A percentile compares a stretch with the other conserved stretches of the same genome.
These are phyloP conservation scores for Psittacula echo DNA, from an alignment of 2,797 vertebrate species.

Conservation along the genomic window DNA sequence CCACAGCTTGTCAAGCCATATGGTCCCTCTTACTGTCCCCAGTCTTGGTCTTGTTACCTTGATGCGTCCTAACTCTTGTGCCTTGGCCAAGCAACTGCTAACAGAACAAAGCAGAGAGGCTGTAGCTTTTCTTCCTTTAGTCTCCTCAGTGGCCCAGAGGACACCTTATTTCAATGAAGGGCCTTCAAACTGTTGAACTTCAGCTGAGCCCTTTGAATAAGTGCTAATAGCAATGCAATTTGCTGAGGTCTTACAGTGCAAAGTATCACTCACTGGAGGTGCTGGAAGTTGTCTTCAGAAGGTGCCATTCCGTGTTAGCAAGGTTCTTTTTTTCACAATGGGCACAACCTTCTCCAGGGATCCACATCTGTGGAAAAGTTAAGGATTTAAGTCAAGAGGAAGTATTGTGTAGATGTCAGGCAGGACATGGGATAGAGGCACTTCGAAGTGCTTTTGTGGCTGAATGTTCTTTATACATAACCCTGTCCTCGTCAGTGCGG, in stretches of 20 bases:
- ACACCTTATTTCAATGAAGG: not conserved
- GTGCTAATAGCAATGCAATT: not conserved
- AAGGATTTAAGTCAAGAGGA: not conserved
- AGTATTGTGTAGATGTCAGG: not conserved
- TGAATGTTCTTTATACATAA: not conserved
- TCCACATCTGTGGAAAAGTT: not conserved
- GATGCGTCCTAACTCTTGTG: not conserved
- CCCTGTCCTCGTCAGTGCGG: not conserved
- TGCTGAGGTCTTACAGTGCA: not conserved
- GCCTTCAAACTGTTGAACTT: not conserved
- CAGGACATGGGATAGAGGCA: not conserved
- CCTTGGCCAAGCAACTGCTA: not conserved
- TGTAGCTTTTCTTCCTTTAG: not conserved
- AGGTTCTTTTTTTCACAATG: not conserved
- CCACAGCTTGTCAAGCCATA: conserved; percentile 22
- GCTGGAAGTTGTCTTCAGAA: not conserved
- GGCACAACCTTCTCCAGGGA: not conserved
- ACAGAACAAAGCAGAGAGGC: not conserved
- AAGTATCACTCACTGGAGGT: not conserved
- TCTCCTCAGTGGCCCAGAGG: not conserved
- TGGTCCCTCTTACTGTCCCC: not conserved
- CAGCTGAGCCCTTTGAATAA: not conserved
- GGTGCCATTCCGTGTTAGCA: not conserved
- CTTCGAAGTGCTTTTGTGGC: not conserved
- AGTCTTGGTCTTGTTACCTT: not conserved